These are phyloP conservation scores for Alces alces DNA, from an alignment of 2,113 vertebrate genomes.

Conservation along the genomic window DNA sequence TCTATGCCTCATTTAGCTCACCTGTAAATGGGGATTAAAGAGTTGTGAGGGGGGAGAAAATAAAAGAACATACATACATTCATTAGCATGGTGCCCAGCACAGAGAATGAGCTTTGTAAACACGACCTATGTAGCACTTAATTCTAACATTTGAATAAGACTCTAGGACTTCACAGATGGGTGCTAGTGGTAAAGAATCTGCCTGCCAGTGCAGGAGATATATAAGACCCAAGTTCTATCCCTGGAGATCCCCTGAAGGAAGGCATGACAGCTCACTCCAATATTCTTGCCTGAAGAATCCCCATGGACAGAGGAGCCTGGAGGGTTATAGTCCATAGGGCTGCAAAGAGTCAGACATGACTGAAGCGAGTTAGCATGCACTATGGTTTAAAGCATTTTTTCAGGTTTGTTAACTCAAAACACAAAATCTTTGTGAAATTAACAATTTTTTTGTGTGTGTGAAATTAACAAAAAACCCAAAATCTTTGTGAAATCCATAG, in stretches of 20 bases:
- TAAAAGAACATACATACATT: not conserved
- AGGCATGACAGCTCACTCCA: not conserved
- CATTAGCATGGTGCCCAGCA: not conserved
- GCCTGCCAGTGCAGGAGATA: not conserved
- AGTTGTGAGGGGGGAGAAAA: not conserved
- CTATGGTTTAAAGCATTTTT: not conserved
- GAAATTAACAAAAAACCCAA: not conserved
- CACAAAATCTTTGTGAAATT: not conserved
- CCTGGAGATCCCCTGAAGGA: not conserved
- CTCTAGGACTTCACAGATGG: not conserved
- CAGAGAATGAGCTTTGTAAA: not conserved
- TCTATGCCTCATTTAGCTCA: not conserved
- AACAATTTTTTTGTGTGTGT: not conserved
- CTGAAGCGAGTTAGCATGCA: not conserved
- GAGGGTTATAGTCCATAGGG: not conserved
- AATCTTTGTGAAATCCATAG: not conserved
- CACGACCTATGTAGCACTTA: not conserved
- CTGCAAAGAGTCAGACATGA: not conserved
- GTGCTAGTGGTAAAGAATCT: not conserved
- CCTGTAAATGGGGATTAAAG: not conserved
- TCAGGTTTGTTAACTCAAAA: not conserved
- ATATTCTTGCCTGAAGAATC: not conserved
- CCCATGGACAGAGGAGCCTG: not conserved
- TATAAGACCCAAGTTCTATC: not conserved
- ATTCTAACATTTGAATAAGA: not conserved